A percentile compares a stretch with the other conserved stretches of the same genome.
phyloP scores from a whole-genome alignment of 2,888 invertebrate species.

The Sceliomorpha sp. region DNA sequence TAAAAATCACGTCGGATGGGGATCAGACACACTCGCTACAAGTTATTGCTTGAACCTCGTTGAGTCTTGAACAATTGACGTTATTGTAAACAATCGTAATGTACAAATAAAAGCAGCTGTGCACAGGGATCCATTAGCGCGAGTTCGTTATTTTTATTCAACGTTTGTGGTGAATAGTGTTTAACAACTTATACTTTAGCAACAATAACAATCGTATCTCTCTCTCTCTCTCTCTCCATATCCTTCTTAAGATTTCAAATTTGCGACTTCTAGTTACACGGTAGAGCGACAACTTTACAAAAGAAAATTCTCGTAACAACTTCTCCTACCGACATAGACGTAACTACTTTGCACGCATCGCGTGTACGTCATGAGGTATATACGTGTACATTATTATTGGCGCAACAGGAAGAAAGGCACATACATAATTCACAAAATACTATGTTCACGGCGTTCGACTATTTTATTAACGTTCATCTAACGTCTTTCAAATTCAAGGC shows the following conservation, averaged over 20 bases:
- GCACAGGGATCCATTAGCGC: constrained; percentile 62
- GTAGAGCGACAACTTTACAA: constrained; percentile 46
- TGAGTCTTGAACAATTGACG: too few species aligned
- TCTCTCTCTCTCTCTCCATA: too few species aligned
- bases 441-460: neutral
- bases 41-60: too few species aligned
- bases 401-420: neutral
- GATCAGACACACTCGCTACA: too few species aligned
- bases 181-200: constrained; percentile 73
- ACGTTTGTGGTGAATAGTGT: constrained; percentile 68
- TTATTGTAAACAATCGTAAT: constrained; percentile 2
- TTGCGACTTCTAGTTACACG: constrained; percentile 8
- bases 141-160: constrained; percentile 59
- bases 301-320: constrained; percentile 40
- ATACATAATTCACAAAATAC: neutral
- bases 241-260: constrained; percentile 14
- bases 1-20: too few species aligned
- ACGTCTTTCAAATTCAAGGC: too few species aligned
- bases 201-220: constrained; percentile 69
- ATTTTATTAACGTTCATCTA: too few species aligned
- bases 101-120: constrained; percentile 1
- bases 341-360: constrained; percentile 2
- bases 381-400: neutral
- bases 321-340: constrained; percentile 2
- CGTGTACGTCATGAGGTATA: constrained; percentile 1